Evolutionary conservation across 2,797 vertebrate species (phyloP).

Genomic region (Pipistrellus pygmaeus): DNA sequence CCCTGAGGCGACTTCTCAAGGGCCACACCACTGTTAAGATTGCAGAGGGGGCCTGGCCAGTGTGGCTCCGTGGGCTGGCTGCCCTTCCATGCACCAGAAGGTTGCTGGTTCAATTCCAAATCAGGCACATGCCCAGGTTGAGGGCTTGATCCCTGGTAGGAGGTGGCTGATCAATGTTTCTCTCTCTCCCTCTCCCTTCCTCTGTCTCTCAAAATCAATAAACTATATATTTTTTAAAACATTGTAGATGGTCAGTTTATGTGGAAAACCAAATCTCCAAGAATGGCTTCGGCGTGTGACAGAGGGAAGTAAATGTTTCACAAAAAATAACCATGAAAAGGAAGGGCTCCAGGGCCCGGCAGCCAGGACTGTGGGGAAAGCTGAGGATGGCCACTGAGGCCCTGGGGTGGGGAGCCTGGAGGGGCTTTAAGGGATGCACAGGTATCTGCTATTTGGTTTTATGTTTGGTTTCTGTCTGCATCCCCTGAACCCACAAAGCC

Average conservation of each 20-base stretch:
- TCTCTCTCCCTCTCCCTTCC: neutral
- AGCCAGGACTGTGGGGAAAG: neutral
- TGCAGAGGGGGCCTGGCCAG: neutral
- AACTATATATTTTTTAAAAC: too few species aligned
- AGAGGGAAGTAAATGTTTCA: neutral
- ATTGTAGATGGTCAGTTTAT: neutral
- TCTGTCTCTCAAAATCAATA: neutral
- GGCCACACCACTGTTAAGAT: neutral
- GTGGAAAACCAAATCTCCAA: neutral
- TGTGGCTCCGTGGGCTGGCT: neutral
- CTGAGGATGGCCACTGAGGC: neutral
- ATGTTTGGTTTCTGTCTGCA: neutral
- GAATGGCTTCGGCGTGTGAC: neutral
- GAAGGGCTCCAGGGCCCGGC: neutral
- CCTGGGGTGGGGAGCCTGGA: fast-evolving
- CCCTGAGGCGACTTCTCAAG: neutral
- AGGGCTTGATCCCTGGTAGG: too few species aligned
- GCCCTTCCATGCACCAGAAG: too few species aligned
- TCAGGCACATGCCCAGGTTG: too few species aligned
- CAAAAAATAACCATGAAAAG: neutral
- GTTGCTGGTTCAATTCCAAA: too few species aligned
- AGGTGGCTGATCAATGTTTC: neutral
- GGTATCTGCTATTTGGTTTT: neutral
- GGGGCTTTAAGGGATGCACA: neutral
- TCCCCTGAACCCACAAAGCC: neutral